Evolutionary conservation across 1,140 invertebrate species (phyloP), one percentile per base, ranked within the genome.

Genomic region (Centruroides vittatus): DNA sequence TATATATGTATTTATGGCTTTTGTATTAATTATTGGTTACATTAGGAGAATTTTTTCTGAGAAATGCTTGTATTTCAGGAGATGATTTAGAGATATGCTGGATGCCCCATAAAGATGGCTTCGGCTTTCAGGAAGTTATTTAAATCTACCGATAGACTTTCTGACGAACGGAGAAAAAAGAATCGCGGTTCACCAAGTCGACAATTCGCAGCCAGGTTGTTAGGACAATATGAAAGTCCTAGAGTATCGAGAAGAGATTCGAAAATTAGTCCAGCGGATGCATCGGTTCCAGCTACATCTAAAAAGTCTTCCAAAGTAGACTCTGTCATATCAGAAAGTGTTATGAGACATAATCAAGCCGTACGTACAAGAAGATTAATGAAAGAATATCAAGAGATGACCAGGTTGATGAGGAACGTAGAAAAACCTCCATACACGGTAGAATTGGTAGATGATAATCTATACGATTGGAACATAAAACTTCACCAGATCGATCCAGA

Each of bases 381-480:
- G 92, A 94, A 94, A 73, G 93, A 97, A 70, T 82, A 91, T 50
- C 82, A 84, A 63, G 92, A 94, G 69, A 88, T 95, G 66, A 82
- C 86, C 68, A 80, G 81, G 66, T 74, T 85, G 65, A 62, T 63
- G 34, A 76, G 79, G 66, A 81, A 78, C 36, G 51, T 59, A 70
- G 78, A 54, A 23, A 81, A 84, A 68, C 55, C 67, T 3, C 79
- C 88, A 0, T 96, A 93, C 73, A 86, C 84, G 57, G 87, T 93
- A 58, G 92, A 95, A 70, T 78, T 97, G 60, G 86, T 94, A 46
- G 89, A 93, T 71, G 92, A 96, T 72, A 92, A 89, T 73, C 75
- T 97, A 5, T 95, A 89, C 74, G 92, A 96, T 70, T 97, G 93
- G 93, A 84, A 90, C 73, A 86, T 94, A 36, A 82, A 86, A 62